Evolutionary conservation across 1,140 invertebrate species (phyloP).

Genomic region (Parasteatoda tepidariorum): DNA sequence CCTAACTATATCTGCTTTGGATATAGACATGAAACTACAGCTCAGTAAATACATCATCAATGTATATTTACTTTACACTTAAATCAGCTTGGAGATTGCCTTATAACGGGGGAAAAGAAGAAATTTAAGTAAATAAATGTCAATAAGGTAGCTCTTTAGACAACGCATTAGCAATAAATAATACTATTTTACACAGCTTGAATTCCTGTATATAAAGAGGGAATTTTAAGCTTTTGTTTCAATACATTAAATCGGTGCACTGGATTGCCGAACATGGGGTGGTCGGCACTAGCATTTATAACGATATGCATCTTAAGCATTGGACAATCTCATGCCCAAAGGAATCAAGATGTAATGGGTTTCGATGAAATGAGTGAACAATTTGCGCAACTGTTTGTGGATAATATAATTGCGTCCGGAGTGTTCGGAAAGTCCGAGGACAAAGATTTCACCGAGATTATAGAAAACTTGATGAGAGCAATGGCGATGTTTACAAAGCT

Average conservation of each 20-base stretch:
- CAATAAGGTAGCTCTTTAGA: neutral
- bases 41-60: neutral
- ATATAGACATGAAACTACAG: neutral
- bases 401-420: neutral
- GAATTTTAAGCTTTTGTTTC: neutral
- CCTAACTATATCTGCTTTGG: neutral
- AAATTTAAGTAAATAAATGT: neutral
- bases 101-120: neutral
- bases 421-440: neutral
- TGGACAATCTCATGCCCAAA: neutral
- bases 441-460: neutral
- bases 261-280: slow-evolving; percentile 16
- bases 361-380: slow-evolving; percentile 12
- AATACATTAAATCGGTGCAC: neutral
- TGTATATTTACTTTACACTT: neutral
- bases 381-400: slow-evolving; percentile 7
- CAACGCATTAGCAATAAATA: neutral
- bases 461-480: neutral
- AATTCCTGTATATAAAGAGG: slow-evolving; percentile 4
- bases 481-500: neutral
- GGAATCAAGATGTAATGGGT: neutral
- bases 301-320: neutral
- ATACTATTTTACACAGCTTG: neutral
- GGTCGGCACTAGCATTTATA: slow-evolving; percentile 1
- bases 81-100: neutral